These are phyloP conservation scores for Lacerta viridis DNA, from an alignment of 2,797 vertebrate genomes.

Conservation along the genomic window DNA sequence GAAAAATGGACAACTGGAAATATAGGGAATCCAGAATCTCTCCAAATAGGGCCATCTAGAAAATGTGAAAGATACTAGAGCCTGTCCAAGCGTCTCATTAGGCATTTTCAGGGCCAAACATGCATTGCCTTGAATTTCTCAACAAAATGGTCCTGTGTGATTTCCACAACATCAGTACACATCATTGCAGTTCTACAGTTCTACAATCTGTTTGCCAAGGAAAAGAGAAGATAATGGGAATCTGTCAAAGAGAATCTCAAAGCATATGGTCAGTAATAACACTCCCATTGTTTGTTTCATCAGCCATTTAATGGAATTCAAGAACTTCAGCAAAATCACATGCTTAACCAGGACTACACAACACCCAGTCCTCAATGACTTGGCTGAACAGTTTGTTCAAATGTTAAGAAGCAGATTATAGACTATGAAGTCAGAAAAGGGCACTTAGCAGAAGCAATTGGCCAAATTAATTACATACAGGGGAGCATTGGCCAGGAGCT, in stretches of 20 bases:
- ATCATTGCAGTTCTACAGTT: background rate
- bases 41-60: background rate
- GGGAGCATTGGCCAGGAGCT: background rate
- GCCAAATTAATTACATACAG: slow-evolving; percentile 3
- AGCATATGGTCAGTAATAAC: background rate
- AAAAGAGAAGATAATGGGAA: background rate
- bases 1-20: background rate
- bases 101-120: background rate
- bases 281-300: slow-evolving; percentile 11
- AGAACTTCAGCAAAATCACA: slow-evolving; percentile 19
- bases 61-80: background rate
- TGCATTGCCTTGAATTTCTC: background rate
- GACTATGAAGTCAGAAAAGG: slow-evolving; percentile 24
- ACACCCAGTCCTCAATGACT: slow-evolving; percentile 5
- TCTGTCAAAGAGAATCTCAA: background rate
- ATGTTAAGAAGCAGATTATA: slow-evolving; percentile 25
- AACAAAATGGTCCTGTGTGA: background rate
- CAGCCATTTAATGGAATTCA: slow-evolving; percentile 20
- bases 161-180: background rate
- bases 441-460: slow-evolving; percentile 8
- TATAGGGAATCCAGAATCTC: background rate
- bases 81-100: background rate
- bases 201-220: background rate
- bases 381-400: slow-evolving; percentile 21
- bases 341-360: background rate